These are phyloP conservation scores for Sylvia borin DNA, from an alignment of 2,797 vertebrate genomes.

Conservation along the genomic window DNA sequence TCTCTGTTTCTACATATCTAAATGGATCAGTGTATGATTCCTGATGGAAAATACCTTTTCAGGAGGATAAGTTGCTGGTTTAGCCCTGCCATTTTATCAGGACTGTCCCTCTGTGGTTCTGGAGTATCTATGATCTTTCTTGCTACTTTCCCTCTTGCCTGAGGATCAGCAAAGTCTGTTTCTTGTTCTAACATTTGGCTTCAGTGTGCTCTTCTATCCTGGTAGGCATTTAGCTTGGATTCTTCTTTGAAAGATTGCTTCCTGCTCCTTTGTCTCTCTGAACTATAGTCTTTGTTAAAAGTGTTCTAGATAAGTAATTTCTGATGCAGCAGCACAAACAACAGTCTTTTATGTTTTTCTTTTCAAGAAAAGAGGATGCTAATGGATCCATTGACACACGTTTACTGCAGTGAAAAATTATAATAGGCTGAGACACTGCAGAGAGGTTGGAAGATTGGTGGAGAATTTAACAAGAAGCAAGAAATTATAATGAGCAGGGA, in stretches of 20 bases:
- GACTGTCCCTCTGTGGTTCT: background rate
- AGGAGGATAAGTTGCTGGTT: background rate
- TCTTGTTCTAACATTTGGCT: background rate
- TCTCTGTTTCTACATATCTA: background rate
- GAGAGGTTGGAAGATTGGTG: background rate
- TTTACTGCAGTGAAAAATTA: constrained; percentile 12
- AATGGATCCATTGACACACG: background rate
- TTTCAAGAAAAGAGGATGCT: background rate
- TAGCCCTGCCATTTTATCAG: background rate
- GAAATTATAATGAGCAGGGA: background rate
- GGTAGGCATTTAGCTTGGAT: background rate
- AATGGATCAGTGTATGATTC: background rate
- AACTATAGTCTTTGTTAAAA: background rate
- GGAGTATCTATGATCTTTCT: background rate
- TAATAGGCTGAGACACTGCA: background rate
- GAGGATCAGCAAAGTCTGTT: background rate
- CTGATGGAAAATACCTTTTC: background rate
- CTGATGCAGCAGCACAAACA: background rate
- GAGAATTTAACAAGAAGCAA: background rate
- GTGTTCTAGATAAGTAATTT: background rate
- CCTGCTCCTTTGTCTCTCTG: background rate
- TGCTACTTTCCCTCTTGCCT: background rate
- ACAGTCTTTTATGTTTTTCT: background rate
- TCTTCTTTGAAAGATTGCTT: background rate
- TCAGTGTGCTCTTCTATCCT: background rate